Percentiles rank a stretch among this genome's conserved stretches.
Conservation (phyloP, 2,113 vertebrate genomes). For the Anas platyrhynchos region DNA sequence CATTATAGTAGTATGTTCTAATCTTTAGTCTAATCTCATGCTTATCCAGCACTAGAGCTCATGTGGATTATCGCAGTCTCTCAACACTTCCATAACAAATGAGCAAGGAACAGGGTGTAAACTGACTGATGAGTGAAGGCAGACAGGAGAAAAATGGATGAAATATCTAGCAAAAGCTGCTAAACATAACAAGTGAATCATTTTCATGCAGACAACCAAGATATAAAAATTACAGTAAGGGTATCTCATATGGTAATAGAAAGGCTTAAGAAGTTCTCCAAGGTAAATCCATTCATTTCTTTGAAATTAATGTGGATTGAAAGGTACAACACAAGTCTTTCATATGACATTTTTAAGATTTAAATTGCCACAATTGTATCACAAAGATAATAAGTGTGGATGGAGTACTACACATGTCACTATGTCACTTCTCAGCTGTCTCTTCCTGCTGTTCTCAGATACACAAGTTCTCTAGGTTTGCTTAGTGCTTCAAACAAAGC, state of each 20-base stretch:
- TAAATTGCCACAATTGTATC: background rate
- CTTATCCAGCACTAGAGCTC: background rate
- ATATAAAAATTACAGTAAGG: background rate
- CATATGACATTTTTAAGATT: background rate
- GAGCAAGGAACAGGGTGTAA: background rate
- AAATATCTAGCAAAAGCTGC: background rate
- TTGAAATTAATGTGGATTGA: background rate
- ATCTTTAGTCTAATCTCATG: background rate
- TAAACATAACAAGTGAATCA: background rate
- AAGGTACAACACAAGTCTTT: background rate
- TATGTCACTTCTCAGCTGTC: rapidly evolving
- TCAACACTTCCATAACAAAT: background rate
- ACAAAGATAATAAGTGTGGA: background rate
- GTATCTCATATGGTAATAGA: background rate
- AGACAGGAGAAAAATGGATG: background rate
- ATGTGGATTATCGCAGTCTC: background rate
- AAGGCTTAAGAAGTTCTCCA: background rate
- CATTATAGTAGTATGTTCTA: background rate
- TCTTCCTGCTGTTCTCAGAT: background rate
- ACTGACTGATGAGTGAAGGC: background rate
- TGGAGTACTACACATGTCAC: background rate
- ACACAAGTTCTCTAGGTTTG: background rate
- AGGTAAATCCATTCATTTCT: background rate
- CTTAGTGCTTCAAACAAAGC: background rate
- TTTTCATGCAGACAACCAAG: background rate